Evolutionary conservation across 2,797 vertebrate species (phyloP), one percentile per base, ranked within the genome.

Genomic region (Amblyraja radiata): DNA sequence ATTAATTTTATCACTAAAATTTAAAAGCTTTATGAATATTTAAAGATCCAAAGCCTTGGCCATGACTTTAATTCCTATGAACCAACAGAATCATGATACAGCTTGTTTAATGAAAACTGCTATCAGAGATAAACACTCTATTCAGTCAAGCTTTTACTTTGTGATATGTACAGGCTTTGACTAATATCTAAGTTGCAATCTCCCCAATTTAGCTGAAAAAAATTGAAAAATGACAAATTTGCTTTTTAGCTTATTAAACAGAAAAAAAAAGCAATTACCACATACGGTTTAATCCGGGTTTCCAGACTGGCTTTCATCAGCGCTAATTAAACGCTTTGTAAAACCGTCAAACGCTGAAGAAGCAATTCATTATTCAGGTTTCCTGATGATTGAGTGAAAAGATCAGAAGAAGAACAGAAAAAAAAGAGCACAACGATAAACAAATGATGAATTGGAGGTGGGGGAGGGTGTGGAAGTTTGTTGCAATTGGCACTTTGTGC

Each of bases 231-330:
- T 36, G 7, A 32, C 14, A 68, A 61, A 86, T 9, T 8, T 36
- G 21, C 6, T 68, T 88, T 36, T 88, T 88, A 88, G n/a, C 84
- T 88, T 68, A 68, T 88, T 88, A 16, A 88, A 88, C 61, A 88
- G 61, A 36, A 61, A 32, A 65, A 65, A 32, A n/a, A 88, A 68
- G 14, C 61, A 88, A 88, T 88, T 88, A 68, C 63, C 28, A 88
- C 84, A 68, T 68, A 16, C 10, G 63, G 84, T 88, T 88, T 88
- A 88, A 68, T 88, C 63, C 8, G 61, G 16, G 84, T 32, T 88
- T 36, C 61, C 63, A 88, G 63, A 88, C 65, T 46, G n/a, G 16
- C n/a, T 68, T 88, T 88, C 61, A 65, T 36, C n/a, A 32, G 16
- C 4, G 6, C n/a, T 32, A 68, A 88, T 88, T 68, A 88, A 88